Evolutionary conservation across 1,140 invertebrate species (phyloP).

Genomic region (Samia ricini): DNA sequence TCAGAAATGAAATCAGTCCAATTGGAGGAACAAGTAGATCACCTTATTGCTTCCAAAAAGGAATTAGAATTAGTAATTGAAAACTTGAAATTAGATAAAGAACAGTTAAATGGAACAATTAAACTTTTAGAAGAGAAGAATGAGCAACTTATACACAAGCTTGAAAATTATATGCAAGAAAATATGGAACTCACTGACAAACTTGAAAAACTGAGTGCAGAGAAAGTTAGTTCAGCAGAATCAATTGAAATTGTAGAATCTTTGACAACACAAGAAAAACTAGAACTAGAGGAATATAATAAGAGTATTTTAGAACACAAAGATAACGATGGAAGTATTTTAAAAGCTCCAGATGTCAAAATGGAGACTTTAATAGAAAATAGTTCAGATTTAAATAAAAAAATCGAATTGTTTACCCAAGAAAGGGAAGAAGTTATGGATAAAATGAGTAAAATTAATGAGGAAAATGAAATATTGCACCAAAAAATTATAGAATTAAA

Average conservation of each 20-base stretch:
- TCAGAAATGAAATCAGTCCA: slow-evolving; percentile 86
- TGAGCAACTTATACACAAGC: slow-evolving; percentile 77
- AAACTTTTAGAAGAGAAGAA: slow-evolving; percentile 79
- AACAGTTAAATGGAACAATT: slow-evolving; percentile 74
- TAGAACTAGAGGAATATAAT: slow-evolving; percentile 78
- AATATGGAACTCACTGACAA: slow-evolving; percentile 83
- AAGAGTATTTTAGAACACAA: slow-evolving; percentile 43
- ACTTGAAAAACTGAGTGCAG: slow-evolving; percentile 81
- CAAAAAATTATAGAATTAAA: slow-evolving; percentile 78
- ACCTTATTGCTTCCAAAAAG: slow-evolving; percentile 70
- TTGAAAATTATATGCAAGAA: slow-evolving; percentile 81
- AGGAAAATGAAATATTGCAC: slow-evolving; percentile 80
- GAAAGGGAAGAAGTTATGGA: slow-evolving; percentile 83
- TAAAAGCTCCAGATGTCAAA: slow-evolving; percentile 74
- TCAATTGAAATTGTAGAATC: slow-evolving; percentile 84
- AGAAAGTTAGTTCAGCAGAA: slow-evolving; percentile 83
- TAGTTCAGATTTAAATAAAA: slow-evolving; percentile 80
- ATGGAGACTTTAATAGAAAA: slow-evolving; percentile 78
- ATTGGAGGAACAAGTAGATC: slow-evolving; percentile 83
- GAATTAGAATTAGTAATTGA: slow-evolving; percentile 77
- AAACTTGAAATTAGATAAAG: slow-evolving; percentile 76
- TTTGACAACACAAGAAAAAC: slow-evolving; percentile 81
- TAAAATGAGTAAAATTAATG: slow-evolving; percentile 81
- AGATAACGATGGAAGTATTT: slow-evolving; percentile 31
- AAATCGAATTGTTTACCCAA: slow-evolving; percentile 82